A percentile compares a stretch with the other conserved stretches of the same genome.
Evolutionary conservation across 2,113 vertebrate species (phyloP).

Genomic region (Xenopus laevis): DNA sequence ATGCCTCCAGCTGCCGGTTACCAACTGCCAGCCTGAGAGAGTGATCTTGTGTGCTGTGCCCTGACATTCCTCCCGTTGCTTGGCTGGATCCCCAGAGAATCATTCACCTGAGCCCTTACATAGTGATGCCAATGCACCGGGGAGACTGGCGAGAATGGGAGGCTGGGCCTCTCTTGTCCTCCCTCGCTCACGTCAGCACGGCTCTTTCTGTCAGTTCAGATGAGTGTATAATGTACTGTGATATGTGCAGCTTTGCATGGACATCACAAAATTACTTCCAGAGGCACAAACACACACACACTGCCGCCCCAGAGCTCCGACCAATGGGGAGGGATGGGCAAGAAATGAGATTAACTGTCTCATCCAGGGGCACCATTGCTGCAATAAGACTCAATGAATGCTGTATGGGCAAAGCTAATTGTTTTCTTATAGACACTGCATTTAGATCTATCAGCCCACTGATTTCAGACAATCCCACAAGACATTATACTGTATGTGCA

Average conservation of each 20-base stretch:
- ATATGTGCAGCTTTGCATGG: constrained; percentile 38
- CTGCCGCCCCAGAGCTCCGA: neutral
- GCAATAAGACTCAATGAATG: too few species aligned
- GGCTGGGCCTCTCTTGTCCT: constrained; percentile 5
- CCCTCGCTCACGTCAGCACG: constrained; percentile 11
- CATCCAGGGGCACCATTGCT: too few species aligned
- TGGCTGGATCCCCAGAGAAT: neutral
- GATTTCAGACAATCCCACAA: too few species aligned
- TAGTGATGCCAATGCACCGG: neutral
- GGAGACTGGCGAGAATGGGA: neutral
- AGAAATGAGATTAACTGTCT: too few species aligned
- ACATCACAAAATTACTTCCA: constrained; percentile 24
- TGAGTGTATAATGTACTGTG: constrained; percentile 33
- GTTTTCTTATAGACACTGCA: too few species aligned
- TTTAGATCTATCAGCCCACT: too few species aligned
- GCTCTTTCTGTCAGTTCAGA: constrained; percentile 36
- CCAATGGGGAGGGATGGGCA: too few species aligned
- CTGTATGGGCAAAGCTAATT: too few species aligned
- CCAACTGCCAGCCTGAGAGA: too few species aligned
- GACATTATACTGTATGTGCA: too few species aligned
- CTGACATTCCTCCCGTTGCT: neutral
- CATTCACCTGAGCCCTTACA: neutral
- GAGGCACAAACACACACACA: neutral
- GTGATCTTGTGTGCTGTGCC: neutral
- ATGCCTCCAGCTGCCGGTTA: too few species aligned